phyloP scores from a whole-genome alignment of 2,113 vertebrate species.

The Elgaria multicarinata region DNA sequence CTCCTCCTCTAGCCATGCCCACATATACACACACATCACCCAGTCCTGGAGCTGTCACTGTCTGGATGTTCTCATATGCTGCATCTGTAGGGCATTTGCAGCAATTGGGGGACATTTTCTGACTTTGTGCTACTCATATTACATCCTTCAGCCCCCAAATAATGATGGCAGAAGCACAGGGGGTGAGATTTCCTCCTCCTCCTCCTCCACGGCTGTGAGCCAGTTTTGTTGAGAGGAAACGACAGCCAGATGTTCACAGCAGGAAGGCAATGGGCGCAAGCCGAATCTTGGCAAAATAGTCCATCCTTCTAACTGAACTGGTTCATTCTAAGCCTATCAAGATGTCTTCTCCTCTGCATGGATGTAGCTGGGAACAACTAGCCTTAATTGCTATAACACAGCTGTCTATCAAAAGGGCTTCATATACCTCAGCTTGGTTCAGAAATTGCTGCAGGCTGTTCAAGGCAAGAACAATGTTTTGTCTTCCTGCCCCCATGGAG shows the following conservation, averaged over 20 bases:
- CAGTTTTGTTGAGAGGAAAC: constrained; percentile 22
- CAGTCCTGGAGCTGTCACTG: not conserved
- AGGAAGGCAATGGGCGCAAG: constrained; percentile 21
- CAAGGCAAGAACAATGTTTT: not conserved
- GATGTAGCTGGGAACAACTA: not conserved
- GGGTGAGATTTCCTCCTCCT: not conserved
- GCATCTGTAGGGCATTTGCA: constrained; percentile 48
- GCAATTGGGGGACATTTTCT: constrained; percentile 30
- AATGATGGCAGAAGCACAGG: not conserved
- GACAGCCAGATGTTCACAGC: constrained; percentile 40
- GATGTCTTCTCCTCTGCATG: constrained; percentile 17
- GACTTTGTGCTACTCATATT: constrained; percentile 25
- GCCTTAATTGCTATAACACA: constrained; percentile 22
- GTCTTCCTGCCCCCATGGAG: not conserved
- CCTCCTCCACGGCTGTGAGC: not conserved
- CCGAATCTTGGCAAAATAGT: constrained; percentile 3
- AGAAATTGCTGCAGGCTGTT: not conserved
- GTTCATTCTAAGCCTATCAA: constrained; percentile 19
- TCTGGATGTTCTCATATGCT: constrained; percentile 33
- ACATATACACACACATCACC: too few relatives aligned
- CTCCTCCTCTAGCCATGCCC: too few relatives aligned
- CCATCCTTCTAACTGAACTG: constrained; percentile 11
- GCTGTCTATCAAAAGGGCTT: constrained; percentile 24
- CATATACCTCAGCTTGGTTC: not conserved
- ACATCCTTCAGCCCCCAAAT: not conserved